Evolutionary conservation across 2,888 invertebrate species (phyloP).

Genomic region (Drosophila borealis): DNA sequence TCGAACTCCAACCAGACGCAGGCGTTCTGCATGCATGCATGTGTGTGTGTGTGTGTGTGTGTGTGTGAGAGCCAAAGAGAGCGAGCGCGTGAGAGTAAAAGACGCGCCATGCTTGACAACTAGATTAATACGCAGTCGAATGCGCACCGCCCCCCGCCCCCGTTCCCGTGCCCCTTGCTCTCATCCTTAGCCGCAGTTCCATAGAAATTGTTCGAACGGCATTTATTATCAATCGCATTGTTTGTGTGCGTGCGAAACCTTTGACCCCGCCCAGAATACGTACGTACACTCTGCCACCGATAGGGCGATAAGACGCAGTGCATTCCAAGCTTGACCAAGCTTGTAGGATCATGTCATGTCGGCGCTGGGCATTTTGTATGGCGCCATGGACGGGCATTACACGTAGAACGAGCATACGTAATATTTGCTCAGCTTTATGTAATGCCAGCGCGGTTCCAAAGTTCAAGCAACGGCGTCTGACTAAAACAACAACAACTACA

Average conservation of each 20-base stretch:
- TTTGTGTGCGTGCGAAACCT: conserved; percentile 46
- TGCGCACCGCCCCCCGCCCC: too few species aligned
- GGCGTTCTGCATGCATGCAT: conserved; percentile 1
- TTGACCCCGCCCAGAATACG: conserved; percentile 37
- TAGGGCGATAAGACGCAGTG: conserved; percentile 35
- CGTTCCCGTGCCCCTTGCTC: too few species aligned
- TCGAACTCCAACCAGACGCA: conserved; percentile 14
- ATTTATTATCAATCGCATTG: conserved; percentile 55
- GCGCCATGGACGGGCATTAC: conserved; percentile 32
- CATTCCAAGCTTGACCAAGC: conserved; percentile 17
- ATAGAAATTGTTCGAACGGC: conserved; percentile 10
- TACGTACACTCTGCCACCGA: not conserved
- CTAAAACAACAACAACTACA: conserved; percentile 9
- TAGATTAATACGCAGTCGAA: conserved; percentile 57
- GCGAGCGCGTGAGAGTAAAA: conserved; percentile 6
- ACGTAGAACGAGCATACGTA: conserved; percentile 25
- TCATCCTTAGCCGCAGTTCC: not conserved
- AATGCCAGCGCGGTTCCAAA: conserved; percentile 41
- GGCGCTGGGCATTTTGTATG: conserved; percentile 13
- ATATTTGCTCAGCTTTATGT: conserved; percentile 36
- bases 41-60: conserved; percentile 5
- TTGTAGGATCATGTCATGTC: conserved; percentile 41
- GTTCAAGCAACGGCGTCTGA: conserved; percentile 40
- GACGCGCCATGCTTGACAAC: conserved; percentile 64
- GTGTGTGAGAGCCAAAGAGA: not conserved